Evolutionary conservation across 1,140 invertebrate genomes (phyloP), one percentile per base, ranked within the genome.

Genomic region (Araneus ventricosus): DNA sequence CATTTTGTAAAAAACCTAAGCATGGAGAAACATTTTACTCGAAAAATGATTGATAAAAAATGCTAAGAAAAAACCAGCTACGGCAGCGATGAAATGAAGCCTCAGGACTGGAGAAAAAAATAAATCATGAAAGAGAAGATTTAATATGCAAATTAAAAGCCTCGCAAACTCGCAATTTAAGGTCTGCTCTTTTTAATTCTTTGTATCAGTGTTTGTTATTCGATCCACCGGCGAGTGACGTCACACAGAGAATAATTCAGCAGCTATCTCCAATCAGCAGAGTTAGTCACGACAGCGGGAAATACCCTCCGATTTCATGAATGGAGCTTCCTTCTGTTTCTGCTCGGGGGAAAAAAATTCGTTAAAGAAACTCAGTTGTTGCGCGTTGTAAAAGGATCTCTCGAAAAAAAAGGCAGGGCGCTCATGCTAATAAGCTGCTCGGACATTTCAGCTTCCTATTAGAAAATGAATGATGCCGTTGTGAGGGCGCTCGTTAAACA

Each of bases 131-230:
- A 86, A 37, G 84, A 30, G 22, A 82, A 86, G 52, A 45, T 61
- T 86, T 61, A 86, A 86, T 37, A 86, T 86, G 59, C 84, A 86
- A 86, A 86, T 86, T 86, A 86, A 86, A 59, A 61, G n/a, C 34
- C 30, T 5, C 34, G 20, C 70, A 75, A 20, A 30, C 70, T 75
- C 70, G 34, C 27, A 37, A 34, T 75, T 37, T 37, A 75, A 67
- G 20, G 30, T 34, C 70, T 34, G 14, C 3, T 17, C 20, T 75
- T 75, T 75, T 75, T 75, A 22, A 34, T 45, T 34, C 57, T 86
- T n/a, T 39, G 24, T 27, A n/a, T 30, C 39, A 45, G 39, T 45
- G 80, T 52, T 45, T 52, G 80, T 75, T 75, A 75, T 37, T 75
- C 30, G 20, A 75, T 75, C 10, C 30, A 75, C 70, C 37, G 80